Evolutionary conservation across 1,140 invertebrate genomes (phyloP), one percentile per base, ranked within the genome.

Genomic region (Limonius californicus): DNA sequence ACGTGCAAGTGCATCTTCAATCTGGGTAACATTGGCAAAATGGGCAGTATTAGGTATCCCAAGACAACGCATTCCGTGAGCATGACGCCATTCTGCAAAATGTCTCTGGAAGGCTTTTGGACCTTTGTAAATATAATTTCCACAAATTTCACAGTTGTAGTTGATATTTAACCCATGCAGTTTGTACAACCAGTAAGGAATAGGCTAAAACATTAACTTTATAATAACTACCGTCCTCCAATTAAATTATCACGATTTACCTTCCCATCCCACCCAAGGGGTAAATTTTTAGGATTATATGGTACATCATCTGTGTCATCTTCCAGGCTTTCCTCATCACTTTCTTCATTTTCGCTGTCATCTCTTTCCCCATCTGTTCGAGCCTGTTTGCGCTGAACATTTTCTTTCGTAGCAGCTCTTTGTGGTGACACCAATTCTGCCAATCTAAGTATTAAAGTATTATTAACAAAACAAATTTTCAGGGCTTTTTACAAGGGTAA

Each of bases 21-120:
- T 99, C 70, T 96, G 92, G 6, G 97, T 99, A 4, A 99, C 97
- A 79, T 99, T 99, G 7, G 98, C 97, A 83, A 99, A 99, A 82
- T 99, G 98, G 8, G 98, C 97, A 0, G 98, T 99, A 77, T 99
- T 99, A 0, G 97, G 97, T 71, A 99, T 99, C 6, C 97, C 96
- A 1, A 99, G 82, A 79, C 98, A 99, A 4, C 95, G 81, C 97
- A 99, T 99, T 14, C 97, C 97, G 79, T 99, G 97, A 23, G 98
- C 97, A 80, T 99, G 98, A 56, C 98, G 82, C 97, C 98, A 99
- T 80, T 99, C 97, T 1, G 97, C 95, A 83, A 99, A 99, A 81
- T 99, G 98, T 55, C 95, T 84, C 77, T 99, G 97, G 77, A 99
- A 99, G n/a, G 97, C 97, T 79, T 99, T 99, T 0, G 98, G 98